These are phyloP conservation scores for Rhynchotus rufescens DNA, from an alignment of 2,797 vertebrate genomes.

Conservation along the genomic window DNA sequence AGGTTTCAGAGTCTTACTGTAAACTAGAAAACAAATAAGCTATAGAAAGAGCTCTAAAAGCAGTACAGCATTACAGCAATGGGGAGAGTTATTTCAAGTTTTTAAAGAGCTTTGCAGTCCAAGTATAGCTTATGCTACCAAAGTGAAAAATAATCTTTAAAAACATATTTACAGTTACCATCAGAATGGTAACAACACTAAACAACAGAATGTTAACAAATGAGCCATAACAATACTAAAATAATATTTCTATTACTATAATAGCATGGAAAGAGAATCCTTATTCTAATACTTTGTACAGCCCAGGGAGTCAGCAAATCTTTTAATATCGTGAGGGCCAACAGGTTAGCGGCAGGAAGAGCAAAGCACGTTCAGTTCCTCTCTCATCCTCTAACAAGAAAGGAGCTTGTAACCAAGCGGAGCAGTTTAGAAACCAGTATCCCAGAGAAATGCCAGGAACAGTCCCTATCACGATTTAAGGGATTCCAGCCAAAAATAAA, in stretches of 20 bases:
- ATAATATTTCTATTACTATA: constrained; percentile 38
- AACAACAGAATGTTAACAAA: background rate
- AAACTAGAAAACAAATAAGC: background rate
- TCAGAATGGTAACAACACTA: background rate
- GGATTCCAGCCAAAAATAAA: background rate
- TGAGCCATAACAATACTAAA: background rate
- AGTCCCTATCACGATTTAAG: background rate
- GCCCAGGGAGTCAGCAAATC: background rate
- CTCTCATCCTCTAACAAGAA: background rate
- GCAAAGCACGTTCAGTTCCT: background rate
- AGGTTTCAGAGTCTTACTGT: background rate
- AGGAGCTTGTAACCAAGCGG: background rate
- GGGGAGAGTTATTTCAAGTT: background rate
- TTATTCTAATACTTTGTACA: too few relatives aligned
- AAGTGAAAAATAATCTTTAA: background rate
- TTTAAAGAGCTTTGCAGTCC: background rate
- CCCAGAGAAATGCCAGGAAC: background rate
- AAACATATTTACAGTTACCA: background rate
- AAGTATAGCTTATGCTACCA: background rate
- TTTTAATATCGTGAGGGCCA: background rate
- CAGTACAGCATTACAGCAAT: background rate
- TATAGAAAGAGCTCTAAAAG: background rate
- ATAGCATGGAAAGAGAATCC: too few relatives aligned
- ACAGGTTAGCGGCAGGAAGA: background rate
- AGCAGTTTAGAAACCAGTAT: background rate